Evolutionary conservation across 2,888 invertebrate species (phyloP), one percentile per base, ranked within the genome.

Genomic region (Horisme vitalbata): DNA sequence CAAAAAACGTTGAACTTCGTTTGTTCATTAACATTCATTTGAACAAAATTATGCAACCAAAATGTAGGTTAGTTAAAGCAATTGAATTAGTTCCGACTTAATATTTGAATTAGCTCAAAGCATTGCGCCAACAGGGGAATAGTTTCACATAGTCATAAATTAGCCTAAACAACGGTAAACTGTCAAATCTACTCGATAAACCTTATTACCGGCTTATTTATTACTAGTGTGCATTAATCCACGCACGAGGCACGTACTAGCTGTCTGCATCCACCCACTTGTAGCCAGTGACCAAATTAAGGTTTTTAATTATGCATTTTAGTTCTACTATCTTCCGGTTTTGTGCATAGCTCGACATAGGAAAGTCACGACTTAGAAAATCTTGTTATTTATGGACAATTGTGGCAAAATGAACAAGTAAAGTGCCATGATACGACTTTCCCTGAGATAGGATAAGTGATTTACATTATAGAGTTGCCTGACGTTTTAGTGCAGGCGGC

Each of bases 121-220:
- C 35, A 37, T 36, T 38, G 43, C 39, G 31, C 28, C 44, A 48
- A 46, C 35, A 39, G 33, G 31, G 44, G 43, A 45, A 49, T 37
- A 35, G 44, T 51, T 53, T 58, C 46, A 45, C 47, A 38, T 43
- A 55, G 20, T 21, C 38, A 45, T 53, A 55, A 53, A 58, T 52
- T 52, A 34, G 39, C 46, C 46, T 27, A 49, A 49, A 37, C 47
- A 58, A 55, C 58, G 58, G 58, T 55, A 36, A 52, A 45, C 53
- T 52, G 55, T 55, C 55, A 52, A 53, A 46, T 52, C 37, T 23
- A 51, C 45, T 53, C 52, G 48, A 52, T 57, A 58, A 55, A 58
- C 58, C 58, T 53, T 55, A 58, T 53, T 55, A 52, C 45, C 34
- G 32, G 39, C 23, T 53, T 49, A 53, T 55, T 58, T 55, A 55